Base-by-base conservation (phyloP, 2,888 invertebrate species). In the Tineola bisselliella region DNA sequence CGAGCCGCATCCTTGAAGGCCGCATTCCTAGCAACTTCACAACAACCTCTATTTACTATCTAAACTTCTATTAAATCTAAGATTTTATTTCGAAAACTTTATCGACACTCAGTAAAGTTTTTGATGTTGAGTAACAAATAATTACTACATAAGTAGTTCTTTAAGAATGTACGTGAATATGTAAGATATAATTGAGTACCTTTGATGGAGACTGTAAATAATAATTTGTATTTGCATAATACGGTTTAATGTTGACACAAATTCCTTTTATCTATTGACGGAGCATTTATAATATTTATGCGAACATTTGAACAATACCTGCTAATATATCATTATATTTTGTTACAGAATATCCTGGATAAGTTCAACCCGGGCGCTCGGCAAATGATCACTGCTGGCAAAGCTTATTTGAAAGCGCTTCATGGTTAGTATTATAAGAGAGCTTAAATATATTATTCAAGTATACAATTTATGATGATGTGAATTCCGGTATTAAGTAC, bases 331-430 rank as follows among this genome's bases (percentile, higher is more conserved):
- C 3, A 17, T n/a, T 15, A 48, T 15, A n/a, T 33, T 33, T 88
- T 88, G 82, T 93, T 94, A 68, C 91, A 96, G 97, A 97, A 97
- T 80, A 95, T 97, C 83, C 89, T 97, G 89, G 97, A 97, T 80
- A 96, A 96, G 88, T 97, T 97, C 88, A 97, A 96, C 88, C 97
- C 96, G 62, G 95, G 96, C 66, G 95, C 97, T 54, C 90, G 96
- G 72, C 96, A 97, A 87, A 91, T 97, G 90, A 95, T 97, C 83
- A 93, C 94, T 70, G 94, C 96, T 69, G 97, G 97, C 63, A 96
- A 97, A 83, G 94, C 96, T 63, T 97, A 97, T 81, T 89, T 97
- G 70, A 97, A 97, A 84, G 95, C 97, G 70, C 90, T 97, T 74
- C 96, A 96, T 84, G 95, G 97, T 97, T 88, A 93, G 93, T 89